A percentile compares a stretch with the other conserved stretches of the same genome.
These are phyloP conservation scores for Ectropis crepuscularia DNA, from an alignment of 2,888 invertebrate species.

Conservation along the genomic window DNA sequence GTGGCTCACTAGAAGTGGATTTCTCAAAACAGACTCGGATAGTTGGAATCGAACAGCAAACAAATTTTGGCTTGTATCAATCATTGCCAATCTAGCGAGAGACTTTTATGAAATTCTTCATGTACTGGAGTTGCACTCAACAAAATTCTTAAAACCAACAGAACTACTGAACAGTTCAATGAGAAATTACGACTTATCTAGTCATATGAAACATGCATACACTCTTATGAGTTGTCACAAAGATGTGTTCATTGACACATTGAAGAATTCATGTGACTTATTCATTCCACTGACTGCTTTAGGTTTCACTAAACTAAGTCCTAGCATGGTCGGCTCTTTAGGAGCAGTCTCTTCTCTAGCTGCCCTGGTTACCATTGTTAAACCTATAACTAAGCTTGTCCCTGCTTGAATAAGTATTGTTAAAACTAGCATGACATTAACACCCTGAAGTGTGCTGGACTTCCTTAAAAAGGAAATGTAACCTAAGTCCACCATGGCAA, in stretches of 20 bases:
- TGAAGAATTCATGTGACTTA: conserved; percentile 94
- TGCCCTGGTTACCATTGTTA: conserved; percentile 90
- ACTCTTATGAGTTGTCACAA: conserved; percentile 74
- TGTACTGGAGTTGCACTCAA: conserved; percentile 82
- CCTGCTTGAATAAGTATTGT: conserved; percentile 71
- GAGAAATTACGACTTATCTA: conserved; percentile 54
- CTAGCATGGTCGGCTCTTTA: conserved; percentile 90
- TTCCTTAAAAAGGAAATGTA: too few relatives aligned
- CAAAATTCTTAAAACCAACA: conserved; percentile 72
- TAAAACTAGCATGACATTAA: background rate
- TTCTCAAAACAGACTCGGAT: conserved; percentile 87
- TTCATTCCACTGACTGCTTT: conserved; percentile 93
- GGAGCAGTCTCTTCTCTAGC: conserved; percentile 93
- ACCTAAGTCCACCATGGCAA: too few relatives aligned
- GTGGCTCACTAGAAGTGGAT: conserved; percentile 92
- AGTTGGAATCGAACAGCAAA: conserved; percentile 91
- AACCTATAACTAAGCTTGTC: conserved; percentile 91
- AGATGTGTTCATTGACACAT: conserved; percentile 91
- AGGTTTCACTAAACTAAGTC: conserved; percentile 90
- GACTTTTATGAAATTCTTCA: conserved; percentile 93
- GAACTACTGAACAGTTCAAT: conserved; percentile 63
- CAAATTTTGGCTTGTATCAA: conserved; percentile 93
- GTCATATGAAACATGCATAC: conserved; percentile 60
- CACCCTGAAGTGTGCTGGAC: too few relatives aligned
- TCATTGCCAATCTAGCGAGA: conserved; percentile 91